Evolutionary conservation across 2,888 invertebrate genomes (phyloP).

Genomic region (Parnassius mnemosyne): DNA sequence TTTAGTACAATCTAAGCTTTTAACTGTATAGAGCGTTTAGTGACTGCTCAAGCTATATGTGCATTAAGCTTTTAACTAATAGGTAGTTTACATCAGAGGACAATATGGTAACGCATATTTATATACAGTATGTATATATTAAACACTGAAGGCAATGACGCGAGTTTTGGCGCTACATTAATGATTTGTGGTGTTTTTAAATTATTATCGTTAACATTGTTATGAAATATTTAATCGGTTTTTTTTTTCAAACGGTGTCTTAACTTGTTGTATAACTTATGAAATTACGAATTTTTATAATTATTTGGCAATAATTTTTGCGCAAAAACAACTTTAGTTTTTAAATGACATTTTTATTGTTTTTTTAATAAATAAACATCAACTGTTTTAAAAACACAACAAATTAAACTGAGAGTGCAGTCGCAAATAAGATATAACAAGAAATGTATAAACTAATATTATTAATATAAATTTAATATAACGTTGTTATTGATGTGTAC

Average conservation of each 20-base stretch:
- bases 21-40: slow-evolving; percentile 19
- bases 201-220: too few relatives aligned
- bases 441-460: slow-evolving; percentile 15
- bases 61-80: slow-evolving; percentile 36
- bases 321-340: not conserved
- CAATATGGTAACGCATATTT: slow-evolving; percentile 60
- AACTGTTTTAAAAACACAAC: slow-evolving; percentile 11
- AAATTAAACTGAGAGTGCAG: slow-evolving; percentile 3
- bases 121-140: slow-evolving; percentile 39
- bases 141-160: slow-evolving; percentile 53
- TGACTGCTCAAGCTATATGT: slow-evolving; percentile 26
- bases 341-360: too few relatives aligned
- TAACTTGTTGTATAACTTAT: too few relatives aligned
- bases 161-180: slow-evolving; percentile 32
- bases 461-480: slow-evolving; percentile 32
- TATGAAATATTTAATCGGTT: too few relatives aligned
- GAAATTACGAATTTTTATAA: too few relatives aligned
- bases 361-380: not conserved
- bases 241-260: too few relatives aligned
- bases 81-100: slow-evolving; percentile 48
- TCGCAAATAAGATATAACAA: slow-evolving; percentile 8
- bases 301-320: too few relatives aligned
- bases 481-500: slow-evolving; percentile 61
- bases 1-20: slow-evolving; percentile 36
- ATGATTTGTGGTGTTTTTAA: slow-evolving; percentile 34